Evolutionary conservation across 2,797 vertebrate species (phyloP).

Genomic region (Scolopax bukidnonensis): DNA sequence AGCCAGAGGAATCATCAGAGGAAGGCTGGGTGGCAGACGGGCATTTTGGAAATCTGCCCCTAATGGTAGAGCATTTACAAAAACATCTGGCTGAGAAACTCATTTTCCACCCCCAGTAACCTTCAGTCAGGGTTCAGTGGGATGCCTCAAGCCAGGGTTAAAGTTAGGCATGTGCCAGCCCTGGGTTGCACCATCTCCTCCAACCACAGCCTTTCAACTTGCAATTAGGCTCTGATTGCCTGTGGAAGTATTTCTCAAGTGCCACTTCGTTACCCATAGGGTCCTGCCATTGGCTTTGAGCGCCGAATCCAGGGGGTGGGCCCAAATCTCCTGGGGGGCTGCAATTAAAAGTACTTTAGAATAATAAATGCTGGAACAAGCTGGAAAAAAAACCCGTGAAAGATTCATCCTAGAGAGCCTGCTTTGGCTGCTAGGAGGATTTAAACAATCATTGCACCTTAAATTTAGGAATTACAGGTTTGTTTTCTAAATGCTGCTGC

Average conservation of each 20-base stretch:
- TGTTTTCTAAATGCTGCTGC: slow-evolving; percentile 7
- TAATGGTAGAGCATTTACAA: background rate
- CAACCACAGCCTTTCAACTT: background rate
- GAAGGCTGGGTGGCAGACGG: background rate
- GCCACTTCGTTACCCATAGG: background rate
- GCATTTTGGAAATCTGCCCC: background rate
- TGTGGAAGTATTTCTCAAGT: background rate
- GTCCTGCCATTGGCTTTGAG: background rate
- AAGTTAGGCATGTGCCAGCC: background rate
- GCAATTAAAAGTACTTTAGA: background rate
- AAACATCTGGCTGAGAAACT: accelerated
- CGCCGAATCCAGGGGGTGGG: background rate
- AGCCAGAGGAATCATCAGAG: background rate
- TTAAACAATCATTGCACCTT: background rate
- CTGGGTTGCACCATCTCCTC: background rate
- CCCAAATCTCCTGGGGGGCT: background rate
- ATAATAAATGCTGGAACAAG: background rate
- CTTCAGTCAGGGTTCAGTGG: background rate
- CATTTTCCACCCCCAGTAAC: background rate
- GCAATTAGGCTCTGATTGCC: background rate
- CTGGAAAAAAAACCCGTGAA: background rate
- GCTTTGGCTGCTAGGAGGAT: background rate
- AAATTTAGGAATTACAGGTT: background rate
- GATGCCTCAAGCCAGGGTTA: background rate
- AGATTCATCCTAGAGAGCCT: background rate